Evolutionary conservation across 1,140 invertebrate genomes (phyloP).

Genomic region (Drosophila burlai): DNA sequence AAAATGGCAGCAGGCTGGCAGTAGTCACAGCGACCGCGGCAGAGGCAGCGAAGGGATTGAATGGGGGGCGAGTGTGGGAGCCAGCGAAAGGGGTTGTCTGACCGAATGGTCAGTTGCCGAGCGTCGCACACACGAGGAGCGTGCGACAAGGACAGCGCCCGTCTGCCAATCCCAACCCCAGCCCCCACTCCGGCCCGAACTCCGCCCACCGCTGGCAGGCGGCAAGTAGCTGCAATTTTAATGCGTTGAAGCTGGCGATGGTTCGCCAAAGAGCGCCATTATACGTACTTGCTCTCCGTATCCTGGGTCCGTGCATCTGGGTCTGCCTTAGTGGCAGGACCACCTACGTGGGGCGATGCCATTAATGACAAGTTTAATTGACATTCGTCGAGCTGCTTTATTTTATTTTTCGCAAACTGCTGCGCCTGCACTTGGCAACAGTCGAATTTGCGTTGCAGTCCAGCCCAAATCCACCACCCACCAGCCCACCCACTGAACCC

Average conservation of each 20-base stretch:
- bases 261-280: conserved; percentile 48
- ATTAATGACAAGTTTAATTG: conserved; percentile 75
- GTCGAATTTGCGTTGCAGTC: conserved; percentile 30
- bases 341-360: conserved; percentile 33
- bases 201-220: conserved; percentile 11
- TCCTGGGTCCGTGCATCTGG: background rate
- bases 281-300: conserved; percentile 35
- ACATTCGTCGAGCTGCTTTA: conserved; percentile 29
- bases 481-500: conserved; percentile 27
- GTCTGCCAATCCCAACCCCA: conserved; percentile 48
- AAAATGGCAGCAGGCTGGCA: conserved; percentile 61
- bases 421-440: conserved; percentile 70
- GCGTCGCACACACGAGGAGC: conserved; percentile 27
- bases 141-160: conserved; percentile 48
- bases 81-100: conserved; percentile 34
- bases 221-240: conserved; percentile 66
- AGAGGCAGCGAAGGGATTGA: conserved; percentile 9
- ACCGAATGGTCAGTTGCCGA: conserved; percentile 59
- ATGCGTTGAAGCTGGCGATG: conserved; percentile 42
- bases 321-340: conserved; percentile 12
- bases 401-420: conserved; percentile 22
- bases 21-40: conserved; percentile 25
- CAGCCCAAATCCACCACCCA: conserved; percentile 3
- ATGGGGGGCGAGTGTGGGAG: background rate
- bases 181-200: background rate